Evolutionary conservation across 2,113 vertebrate genomes (phyloP).

Genomic region (Macroglossus sobrinus): DNA sequence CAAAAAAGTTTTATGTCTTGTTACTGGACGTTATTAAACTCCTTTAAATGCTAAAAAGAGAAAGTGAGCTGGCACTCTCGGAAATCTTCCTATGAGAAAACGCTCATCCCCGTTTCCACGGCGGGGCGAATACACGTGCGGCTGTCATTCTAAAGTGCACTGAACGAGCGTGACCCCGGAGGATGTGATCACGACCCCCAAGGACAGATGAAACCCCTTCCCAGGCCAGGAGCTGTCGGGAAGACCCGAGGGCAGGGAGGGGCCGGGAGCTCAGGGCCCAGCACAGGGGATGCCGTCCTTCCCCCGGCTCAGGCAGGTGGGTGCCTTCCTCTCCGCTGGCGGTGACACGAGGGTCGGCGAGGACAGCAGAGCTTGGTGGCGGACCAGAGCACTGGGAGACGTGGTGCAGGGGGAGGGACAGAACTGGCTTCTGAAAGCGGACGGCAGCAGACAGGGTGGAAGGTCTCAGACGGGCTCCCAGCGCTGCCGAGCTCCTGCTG

Average conservation of each 20-base stretch:
- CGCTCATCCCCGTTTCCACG: not conserved
- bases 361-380: fast-evolving
- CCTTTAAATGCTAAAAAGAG: not conserved
- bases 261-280: no score
- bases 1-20: not conserved
- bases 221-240: fast-evolving
- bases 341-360: not conserved
- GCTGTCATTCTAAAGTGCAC: not conserved
- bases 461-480: not conserved
- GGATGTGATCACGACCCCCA: no score
- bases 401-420: not conserved
- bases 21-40: not conserved
- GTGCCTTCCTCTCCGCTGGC: not conserved
- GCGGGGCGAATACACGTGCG: not conserved
- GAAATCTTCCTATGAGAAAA: not conserved
- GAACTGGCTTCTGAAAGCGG: not conserved
- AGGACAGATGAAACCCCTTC: not conserved
- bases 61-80: not conserved
- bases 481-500: no score
- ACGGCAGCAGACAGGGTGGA: not conserved
- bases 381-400: not conserved
- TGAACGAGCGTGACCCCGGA: not conserved
- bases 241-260: not conserved
- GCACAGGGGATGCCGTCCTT: no score
- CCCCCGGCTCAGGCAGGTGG: not conserved